phyloP scores from a whole-genome alignment of 2,113 vertebrate genomes.

The Octodon degus region DNA sequence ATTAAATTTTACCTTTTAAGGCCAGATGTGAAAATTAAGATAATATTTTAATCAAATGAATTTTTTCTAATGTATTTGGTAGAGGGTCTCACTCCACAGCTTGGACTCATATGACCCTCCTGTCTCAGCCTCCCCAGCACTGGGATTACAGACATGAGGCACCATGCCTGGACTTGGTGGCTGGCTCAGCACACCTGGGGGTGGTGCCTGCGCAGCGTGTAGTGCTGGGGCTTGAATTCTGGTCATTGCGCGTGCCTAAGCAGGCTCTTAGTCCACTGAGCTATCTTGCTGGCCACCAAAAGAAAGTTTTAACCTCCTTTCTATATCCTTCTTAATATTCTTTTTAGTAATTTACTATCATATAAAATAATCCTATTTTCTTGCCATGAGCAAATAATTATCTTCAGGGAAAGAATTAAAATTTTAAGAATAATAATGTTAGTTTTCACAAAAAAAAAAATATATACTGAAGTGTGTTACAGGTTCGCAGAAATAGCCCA shows the following conservation, averaged over 20 bases:
- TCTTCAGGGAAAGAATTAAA: neutral
- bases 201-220: no score
- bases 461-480: neutral
- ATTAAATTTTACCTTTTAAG: neutral
- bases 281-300: no score
- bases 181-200: no score
- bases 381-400: neutral
- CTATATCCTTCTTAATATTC: neutral
- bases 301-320: neutral
- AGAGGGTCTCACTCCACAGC: no score
- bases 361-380: neutral
- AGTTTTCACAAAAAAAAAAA: neutral
- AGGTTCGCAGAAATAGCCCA: neutral
- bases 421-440: constrained; percentile 6
- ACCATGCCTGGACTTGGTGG: no score
- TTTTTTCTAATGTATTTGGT: neutral
- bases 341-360: neutral
- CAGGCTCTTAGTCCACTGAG: no score
- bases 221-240: no score
- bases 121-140: no score
- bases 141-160: no score
- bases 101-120: no score
- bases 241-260: no score
- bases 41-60: neutral
- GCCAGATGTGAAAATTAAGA: neutral